A percentile compares a stretch with the other conserved stretches of the same genome.
Conservation (phyloP, 1,140 invertebrate genomes). For the Pogonus chalceus region DNA sequence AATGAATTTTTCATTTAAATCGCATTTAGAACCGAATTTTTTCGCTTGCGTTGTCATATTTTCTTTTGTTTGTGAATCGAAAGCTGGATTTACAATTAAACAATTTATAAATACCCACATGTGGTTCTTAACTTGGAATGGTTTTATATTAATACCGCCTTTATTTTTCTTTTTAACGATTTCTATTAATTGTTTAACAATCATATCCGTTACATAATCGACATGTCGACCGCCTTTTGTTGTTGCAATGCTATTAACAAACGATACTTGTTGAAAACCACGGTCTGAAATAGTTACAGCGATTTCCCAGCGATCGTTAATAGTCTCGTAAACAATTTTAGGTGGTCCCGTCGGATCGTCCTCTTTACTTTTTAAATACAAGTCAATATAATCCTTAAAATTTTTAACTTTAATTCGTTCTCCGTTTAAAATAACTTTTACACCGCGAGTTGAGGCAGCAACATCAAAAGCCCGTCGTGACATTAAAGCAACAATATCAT, state of each 20-base stretch:
- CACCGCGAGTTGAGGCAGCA: constrained; percentile 79
- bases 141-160: constrained; percentile 68
- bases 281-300: constrained; percentile 81
- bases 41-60: constrained; percentile 95
- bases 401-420: constrained; percentile 73
- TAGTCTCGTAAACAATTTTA: constrained; percentile 80
- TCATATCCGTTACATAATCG: constrained; percentile 84
- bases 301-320: constrained; percentile 90
- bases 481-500: constrained; percentile 92
- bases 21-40: constrained; percentile 93
- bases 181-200: constrained; percentile 84
- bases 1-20: constrained; percentile 85
- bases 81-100: constrained; percentile 97
- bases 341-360: constrained; percentile 72
- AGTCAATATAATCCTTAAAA: constrained; percentile 96
- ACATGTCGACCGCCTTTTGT: constrained; percentile 98
- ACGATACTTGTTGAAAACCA: constrained; percentile 97
- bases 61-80: constrained; percentile 99
- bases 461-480: constrained; percentile 91
- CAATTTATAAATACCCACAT: constrained; percentile 98
- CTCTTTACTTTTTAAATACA: constrained; percentile 75
- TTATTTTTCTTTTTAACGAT: constrained; percentile 82
- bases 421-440: constrained; percentile 65
- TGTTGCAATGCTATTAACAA: constrained; percentile 99
- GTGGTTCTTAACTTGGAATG: constrained; percentile 93